Percentiles rank a stretch among this genome's conserved stretches.
Evolutionary conservation across 2,797 vertebrate species (phyloP).

Genomic region (Enteromius thamalakanensis): DNA sequence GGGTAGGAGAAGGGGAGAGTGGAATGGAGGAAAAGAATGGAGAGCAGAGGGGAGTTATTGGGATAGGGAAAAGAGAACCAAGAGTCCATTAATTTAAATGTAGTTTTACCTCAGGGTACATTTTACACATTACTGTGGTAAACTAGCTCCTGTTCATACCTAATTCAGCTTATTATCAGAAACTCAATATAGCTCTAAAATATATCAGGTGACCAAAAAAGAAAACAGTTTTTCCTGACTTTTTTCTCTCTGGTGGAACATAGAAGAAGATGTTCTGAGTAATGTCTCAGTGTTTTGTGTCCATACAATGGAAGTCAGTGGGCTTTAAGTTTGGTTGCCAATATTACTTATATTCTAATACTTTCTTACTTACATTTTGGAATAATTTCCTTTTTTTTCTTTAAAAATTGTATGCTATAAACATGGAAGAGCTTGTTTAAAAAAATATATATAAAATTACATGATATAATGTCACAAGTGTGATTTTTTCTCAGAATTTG

Average conservation of each 20-base stretch:
- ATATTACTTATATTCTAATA: not conserved
- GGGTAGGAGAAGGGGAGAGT: not conserved
- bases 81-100: not conserved
- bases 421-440: too few species aligned
- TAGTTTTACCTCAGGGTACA: constrained; percentile 25
- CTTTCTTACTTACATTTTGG: not conserved
- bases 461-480: too few species aligned
- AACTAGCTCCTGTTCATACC: constrained; percentile 43
- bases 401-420: not conserved
- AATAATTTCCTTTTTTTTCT: not conserved
- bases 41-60: not conserved
- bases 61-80: not conserved
- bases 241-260: not conserved
- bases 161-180: constrained; percentile 45
- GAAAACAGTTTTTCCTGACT: not conserved
- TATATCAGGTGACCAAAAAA: not conserved
- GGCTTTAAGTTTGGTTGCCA: not conserved
- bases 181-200: constrained; percentile 22
- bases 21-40: not conserved
- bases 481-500: too few species aligned
- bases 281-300: not conserved
- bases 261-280: not conserved
- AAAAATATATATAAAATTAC: not conserved
- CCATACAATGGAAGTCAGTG: not conserved
- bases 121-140: constrained; percentile 59